A percentile compares a stretch with the other conserved stretches of the same genome.
Conservation (phyloP, 1,140 invertebrate species). For the Chionoecetes opilio region DNA sequence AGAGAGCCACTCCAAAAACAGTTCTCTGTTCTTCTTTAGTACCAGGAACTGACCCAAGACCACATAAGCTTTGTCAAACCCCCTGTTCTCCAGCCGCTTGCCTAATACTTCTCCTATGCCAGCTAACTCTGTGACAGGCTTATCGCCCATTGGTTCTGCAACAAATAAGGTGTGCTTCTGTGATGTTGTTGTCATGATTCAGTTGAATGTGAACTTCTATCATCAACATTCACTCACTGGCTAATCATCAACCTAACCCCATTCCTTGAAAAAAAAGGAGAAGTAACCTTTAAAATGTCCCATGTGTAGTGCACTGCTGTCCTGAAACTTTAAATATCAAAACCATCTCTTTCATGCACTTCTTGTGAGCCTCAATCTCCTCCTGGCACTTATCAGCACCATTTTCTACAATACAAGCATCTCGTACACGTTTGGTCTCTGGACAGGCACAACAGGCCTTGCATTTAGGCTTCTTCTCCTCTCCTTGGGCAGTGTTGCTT, state of each 20-base stretch:
- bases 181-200: conserved; percentile 93
- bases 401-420: conserved; percentile 88
- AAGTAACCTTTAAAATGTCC: not conserved
- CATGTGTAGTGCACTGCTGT: conserved; percentile 1
- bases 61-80: conserved; percentile 98
- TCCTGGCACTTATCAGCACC: conserved; percentile 96
- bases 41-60: conserved; percentile 98
- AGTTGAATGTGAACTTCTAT: not conserved
- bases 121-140: conserved; percentile 95
- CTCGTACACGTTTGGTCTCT: conserved; percentile 95
- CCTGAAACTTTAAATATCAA: conserved; percentile 91
- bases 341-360: conserved; percentile 97
- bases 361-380: conserved; percentile 97
- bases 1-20: conserved; percentile 99
- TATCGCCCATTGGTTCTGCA: conserved; percentile 97
- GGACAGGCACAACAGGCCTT: conserved; percentile 99
- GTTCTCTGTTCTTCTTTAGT: conserved; percentile 96
- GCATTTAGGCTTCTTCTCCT: conserved; percentile 86
- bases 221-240: not conserved
- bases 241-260: not conserved
- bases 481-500: conserved; percentile 58
- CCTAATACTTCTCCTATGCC: conserved; percentile 96
- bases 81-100: conserved; percentile 90
- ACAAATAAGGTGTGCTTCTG: conserved; percentile 97
- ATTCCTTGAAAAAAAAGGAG: not conserved